A percentile compares a stretch with the other conserved stretches of the same genome.
These are phyloP conservation scores for Nasonovia ribisnigri DNA, from an alignment of 2,888 invertebrate genomes.

Conservation along the genomic window DNA sequence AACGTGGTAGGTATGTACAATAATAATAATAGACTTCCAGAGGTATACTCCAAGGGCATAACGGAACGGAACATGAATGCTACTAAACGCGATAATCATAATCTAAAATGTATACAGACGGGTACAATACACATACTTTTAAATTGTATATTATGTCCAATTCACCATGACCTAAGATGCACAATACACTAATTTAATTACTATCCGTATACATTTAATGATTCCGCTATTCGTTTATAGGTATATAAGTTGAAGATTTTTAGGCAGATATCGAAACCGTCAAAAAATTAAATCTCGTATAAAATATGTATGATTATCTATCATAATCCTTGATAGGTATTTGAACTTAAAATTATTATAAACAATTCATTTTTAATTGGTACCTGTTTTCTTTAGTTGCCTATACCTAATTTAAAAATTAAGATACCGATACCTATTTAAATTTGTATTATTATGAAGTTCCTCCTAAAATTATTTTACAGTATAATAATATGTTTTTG, in stretches of 20 bases:
- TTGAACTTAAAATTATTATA: background rate
- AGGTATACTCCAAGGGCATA: slow-evolving; percentile 56
- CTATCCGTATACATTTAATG: background rate
- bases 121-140: slow-evolving; percentile 1
- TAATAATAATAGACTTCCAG: slow-evolving; percentile 34
- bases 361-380: background rate
- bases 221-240: slow-evolving; percentile 15
- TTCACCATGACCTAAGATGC: slow-evolving; percentile 38
- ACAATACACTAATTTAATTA: slow-evolving; percentile 46
- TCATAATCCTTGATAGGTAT: background rate
- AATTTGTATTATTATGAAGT: background rate
- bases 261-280: background rate
- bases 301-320: background rate
- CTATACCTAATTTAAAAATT: background rate
- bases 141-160: slow-evolving; percentile 19
- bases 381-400: background rate
- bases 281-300: background rate
- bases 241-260: background rate
- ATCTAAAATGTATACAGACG: slow-evolving; percentile 24
- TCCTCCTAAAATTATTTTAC: background rate
- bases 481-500: background rate
- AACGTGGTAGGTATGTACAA: slow-evolving; percentile 14
- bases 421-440: background rate
- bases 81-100: slow-evolving; percentile 43
- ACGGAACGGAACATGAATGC: slow-evolving; percentile 43